phyloP scores from a whole-genome alignment of 2,113 vertebrate genomes.

The Microtus richardsoni region DNA sequence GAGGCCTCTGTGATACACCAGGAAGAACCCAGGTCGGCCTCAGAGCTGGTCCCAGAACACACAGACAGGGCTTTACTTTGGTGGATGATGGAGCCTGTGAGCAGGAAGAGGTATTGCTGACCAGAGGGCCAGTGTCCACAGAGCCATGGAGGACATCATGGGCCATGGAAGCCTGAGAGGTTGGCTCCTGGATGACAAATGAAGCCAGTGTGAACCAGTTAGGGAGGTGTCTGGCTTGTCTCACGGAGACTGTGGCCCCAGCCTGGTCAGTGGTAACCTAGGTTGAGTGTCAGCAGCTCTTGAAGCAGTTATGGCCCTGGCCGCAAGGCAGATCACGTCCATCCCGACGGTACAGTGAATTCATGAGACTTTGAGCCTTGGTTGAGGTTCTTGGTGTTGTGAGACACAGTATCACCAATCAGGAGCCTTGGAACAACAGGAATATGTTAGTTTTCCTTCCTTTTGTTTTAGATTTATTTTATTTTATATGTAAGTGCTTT shows the following conservation, averaged over 20 bases:
- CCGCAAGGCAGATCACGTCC: no score
- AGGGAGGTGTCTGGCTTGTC: background rate
- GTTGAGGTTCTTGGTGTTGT: no score
- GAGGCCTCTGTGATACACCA: background rate
- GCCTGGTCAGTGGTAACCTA: background rate
- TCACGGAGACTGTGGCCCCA: background rate
- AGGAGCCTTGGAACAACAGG: background rate
- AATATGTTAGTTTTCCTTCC: background rate
- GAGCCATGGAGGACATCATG: no score
- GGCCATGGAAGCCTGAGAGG: no score
- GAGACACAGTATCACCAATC: background rate
- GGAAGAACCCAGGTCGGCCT: background rate
- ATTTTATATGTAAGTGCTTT: background rate
- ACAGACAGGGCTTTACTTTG: background rate
- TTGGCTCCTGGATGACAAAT: no score
- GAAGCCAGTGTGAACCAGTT: background rate
- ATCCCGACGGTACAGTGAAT: background rate
- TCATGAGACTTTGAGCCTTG: no score
- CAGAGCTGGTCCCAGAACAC: background rate
- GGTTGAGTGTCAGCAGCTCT: background rate
- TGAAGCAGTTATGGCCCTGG: background rate
- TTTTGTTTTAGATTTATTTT: background rate
- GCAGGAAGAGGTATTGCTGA: background rate
- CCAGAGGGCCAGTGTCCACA: background rate
- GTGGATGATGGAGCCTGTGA: background rate